Evolutionary conservation across 2,113 vertebrate genomes (phyloP), one percentile per base, ranked within the genome.

Genomic region (Zosterops pallidus): DNA sequence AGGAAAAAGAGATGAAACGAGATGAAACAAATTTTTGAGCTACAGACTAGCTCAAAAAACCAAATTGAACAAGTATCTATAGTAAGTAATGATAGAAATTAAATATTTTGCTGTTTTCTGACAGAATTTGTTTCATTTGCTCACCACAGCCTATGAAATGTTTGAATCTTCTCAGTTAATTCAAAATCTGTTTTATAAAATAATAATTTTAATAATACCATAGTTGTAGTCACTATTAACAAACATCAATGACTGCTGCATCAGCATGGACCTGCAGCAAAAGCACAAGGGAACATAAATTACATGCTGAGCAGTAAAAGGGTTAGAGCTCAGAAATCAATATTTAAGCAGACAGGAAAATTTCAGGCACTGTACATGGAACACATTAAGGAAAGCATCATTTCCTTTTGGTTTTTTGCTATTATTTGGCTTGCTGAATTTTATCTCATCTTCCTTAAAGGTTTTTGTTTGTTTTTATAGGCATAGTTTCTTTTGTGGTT

Each of bases 271-370:
- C 75, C 46, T 74, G 50, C 47, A 84, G 86, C 49, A 90, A 90
- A 83, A 86, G 28, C 62, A 95, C 86, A 86, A 71, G n/a, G 52
- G n/a, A 82, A 67, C 37, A 76, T 70, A 95, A 92, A 89, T 85
- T 91, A 92, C 60, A 63, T 9, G 33, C 72, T 60, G 74, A 94
- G 77, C 46, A 92, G 64, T 52, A 91, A 81, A 94, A 95, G 35
- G 10, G 28, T 37, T 83, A 56, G 26, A 78, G 31, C 56, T 91
- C 19, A 62, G 62, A 94, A 96, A 96, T 96, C 89, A 82, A 84
- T 97, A 94, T 72, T 82, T 90, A 91, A 90, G 82, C n/a, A 89
- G 63, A 85, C 19, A 74, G 52, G 41, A 81, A 71, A 50, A 64
- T 70, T 67, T 86, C 82, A 84, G 50, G 35, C 49, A 81, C 24